A percentile compares a stretch with the other conserved stretches of the same genome.
phyloP scores from a whole-genome alignment of 1,140 invertebrate genomes.

The Lordiphosa clarofinis region DNA sequence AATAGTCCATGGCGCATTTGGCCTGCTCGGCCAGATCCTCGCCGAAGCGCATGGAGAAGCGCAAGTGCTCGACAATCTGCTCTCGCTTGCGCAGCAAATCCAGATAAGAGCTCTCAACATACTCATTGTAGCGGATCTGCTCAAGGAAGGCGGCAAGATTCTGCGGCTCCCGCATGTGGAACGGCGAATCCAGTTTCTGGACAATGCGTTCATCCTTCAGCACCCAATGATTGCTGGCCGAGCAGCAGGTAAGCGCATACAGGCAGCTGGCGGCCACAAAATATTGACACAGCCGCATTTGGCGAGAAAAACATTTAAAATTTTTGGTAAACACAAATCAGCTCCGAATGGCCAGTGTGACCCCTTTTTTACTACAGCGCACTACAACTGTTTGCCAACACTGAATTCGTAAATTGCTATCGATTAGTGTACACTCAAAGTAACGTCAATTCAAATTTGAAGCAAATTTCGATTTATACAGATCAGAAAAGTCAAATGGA shows the following conservation, averaged over 20 bases:
- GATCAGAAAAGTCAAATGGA: too few species aligned
- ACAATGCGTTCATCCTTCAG: constrained; percentile 66
- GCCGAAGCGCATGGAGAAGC: constrained; percentile 62
- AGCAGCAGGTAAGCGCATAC: constrained; percentile 28
- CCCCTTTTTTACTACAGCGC: too few species aligned
- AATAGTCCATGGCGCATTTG: constrained; percentile 70
- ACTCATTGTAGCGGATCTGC: constrained; percentile 84
- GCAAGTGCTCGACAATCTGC: constrained; percentile 67
- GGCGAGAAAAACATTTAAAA: constrained; percentile 4
- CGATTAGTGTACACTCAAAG: too few species aligned
- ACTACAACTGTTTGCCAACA: too few species aligned
- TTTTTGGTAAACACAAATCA: too few species aligned
- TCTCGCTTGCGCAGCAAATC: constrained; percentile 62
- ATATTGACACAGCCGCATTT: constrained; percentile 42
- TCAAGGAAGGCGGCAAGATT: constrained; percentile 90
- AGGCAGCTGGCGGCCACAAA: constrained; percentile 36
- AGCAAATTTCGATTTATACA: constrained; percentile 7
- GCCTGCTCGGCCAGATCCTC: constrained; percentile 72
- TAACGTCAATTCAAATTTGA: not conserved
- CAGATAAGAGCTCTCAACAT: constrained; percentile 63
- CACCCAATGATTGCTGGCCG: constrained; percentile 71
- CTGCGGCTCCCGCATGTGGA: constrained; percentile 88
- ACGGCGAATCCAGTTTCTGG: constrained; percentile 86
- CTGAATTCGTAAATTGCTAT: too few species aligned
- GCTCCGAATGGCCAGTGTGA: too few species aligned